Evolutionary conservation across 2,113 vertebrate species (phyloP).

Genomic region (Ochotona curzoniae): DNA sequence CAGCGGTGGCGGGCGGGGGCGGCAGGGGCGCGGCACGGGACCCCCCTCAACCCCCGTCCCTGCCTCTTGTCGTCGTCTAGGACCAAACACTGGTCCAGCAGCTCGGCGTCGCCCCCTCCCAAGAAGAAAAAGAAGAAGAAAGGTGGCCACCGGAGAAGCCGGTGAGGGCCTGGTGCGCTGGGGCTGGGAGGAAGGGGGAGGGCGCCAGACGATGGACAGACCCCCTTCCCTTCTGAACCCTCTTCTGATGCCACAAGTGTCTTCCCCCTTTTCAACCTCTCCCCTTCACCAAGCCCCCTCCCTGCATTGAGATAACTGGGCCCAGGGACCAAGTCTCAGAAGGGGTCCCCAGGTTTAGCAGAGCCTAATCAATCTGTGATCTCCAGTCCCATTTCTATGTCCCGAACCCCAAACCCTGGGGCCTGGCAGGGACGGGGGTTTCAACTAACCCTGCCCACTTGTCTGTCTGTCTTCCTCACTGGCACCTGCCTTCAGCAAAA

Average conservation of each 20-base stretch:
- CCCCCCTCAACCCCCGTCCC: background rate
- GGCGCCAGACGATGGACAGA: background rate
- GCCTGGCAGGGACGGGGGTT: background rate
- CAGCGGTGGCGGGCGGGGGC: background rate
- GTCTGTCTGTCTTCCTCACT: slow-evolving; percentile 56
- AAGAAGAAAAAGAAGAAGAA: slow-evolving; percentile 99
- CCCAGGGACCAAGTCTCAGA: background rate
- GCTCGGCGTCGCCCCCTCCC: slow-evolving; percentile 94
- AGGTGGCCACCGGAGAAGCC: slow-evolving; percentile 92
- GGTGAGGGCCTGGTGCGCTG: slow-evolving; percentile 87
- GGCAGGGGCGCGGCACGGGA: background rate
- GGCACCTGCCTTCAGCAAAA: slow-evolving; percentile 85
- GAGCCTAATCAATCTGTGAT: background rate
- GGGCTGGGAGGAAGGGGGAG: background rate
- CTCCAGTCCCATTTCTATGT: background rate
- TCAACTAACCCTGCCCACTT: slow-evolving; percentile 47
- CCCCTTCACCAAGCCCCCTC: background rate
- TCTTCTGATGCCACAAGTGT: too few relatives aligned
- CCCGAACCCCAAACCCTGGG: slow-evolving; percentile 33
- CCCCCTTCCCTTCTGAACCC: background rate
- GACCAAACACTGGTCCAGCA: slow-evolving; percentile 91
- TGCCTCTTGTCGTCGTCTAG: slow-evolving; percentile 78
- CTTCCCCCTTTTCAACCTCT: background rate
- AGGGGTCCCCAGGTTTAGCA: background rate
- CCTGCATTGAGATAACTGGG: background rate